Base-by-base conservation (phyloP, 2,888 invertebrate genomes). In the Cephus pulcher region DNA sequence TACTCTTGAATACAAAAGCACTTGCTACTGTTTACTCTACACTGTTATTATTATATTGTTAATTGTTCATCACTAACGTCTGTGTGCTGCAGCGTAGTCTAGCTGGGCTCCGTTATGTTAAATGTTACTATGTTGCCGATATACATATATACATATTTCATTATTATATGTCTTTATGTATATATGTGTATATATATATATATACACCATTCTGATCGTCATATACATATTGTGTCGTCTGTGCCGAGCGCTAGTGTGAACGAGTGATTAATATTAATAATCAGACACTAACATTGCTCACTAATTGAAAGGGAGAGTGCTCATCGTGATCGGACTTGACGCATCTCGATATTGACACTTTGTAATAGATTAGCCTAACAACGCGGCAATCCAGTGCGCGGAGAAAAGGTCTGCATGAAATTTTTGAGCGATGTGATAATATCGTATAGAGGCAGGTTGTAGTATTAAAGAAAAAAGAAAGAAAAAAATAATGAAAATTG, bases 61-160 rank as follows among this genome's bases (percentile, higher is more conserved):
- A 79, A 79, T 82, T 77, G 81, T 56, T 23, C 56, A 56, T 32
- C 33, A 71, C 75, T 80, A 70, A 81, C 78, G 73, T 80, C 82
- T 79, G 73, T 78, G 80, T 75, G 77, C 80, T 74, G 79, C 80
- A 75, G 78, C 78, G 73, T 77, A 79, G 78, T 73, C 74, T 78
- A 71, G 76, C 77, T 77, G 79, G 77, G 76, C 34, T 82, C 34
- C 71, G 32, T 71, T 33, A 71, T 71, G 33, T 70, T 71, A 71
- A 71, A 71, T 71, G 71, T 71, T 71, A 34, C 56, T 56, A 56
- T 56, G 56, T 56, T 71, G 33, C 12, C 71, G 71, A 34, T 71
- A 30, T 69, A 69, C 78, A 35, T 34, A 73, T 34, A 75, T 76
- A 77, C 78, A 73, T 75, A 73, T 56, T 33, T 71, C 78, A 34